Base-by-base conservation (phyloP, 2,888 invertebrate genomes). In the Epistrophe grossulariae region DNA sequence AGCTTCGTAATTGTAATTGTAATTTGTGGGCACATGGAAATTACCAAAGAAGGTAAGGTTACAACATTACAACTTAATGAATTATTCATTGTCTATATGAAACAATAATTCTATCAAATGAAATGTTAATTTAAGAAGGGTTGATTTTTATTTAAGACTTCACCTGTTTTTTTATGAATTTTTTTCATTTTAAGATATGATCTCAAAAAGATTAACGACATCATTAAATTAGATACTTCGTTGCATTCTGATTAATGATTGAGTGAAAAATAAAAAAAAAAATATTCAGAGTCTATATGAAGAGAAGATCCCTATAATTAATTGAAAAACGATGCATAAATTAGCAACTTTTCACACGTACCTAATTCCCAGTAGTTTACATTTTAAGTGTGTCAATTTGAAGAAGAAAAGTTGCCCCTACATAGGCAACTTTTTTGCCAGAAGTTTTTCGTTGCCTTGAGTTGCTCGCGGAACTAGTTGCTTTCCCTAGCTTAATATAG, bases 1-100 rank as follows among this genome's bases (percentile, higher is more conserved):
- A 48, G 11, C 11, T 17, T 31, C 2, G 59, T 59, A 59, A 59
- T 50, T 50, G 68, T 50, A 50, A 50, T 50, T 68, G 68, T 13
- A 68, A 50, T 43, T 71, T 57, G n/a, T 70, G 52, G 24, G 15
- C 28, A 55, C 19, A 52, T 38, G 38, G 8, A 55, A 40, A 55
- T 40, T 40, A 40, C 40, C 70, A 40, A 48, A 28, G 28, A 66
- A 31, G 66, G 66, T 43, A 66, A 66, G 31, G 45, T 62, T 2
- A 15, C 43, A 13, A 31, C 38, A 59, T 3, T 40, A 62, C 43
- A 62, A 62, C 24, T 62, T 24, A 24, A 62, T 43, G 24, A 5
- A 59, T 59, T 38, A 59, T 59, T 59, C 13, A 59, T 38, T 59
- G 6, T 59, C 17, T 35, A 13, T 59, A 59, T 7, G 59, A 59